Evolutionary conservation across 2,888 invertebrate genomes (phyloP).

Genomic region (Pharmacophagus antenor): DNA sequence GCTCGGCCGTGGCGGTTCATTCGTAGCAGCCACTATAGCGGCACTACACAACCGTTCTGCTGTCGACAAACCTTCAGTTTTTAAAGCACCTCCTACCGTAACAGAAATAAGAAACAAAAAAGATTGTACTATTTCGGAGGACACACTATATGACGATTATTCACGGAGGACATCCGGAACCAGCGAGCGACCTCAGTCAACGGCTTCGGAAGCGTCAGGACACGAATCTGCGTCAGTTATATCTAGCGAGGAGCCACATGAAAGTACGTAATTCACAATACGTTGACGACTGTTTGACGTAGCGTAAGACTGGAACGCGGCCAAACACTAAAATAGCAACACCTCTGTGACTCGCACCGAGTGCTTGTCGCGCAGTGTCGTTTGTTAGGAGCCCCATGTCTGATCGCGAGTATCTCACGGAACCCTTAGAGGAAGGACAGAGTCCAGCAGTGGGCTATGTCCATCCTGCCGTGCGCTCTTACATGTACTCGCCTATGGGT

Average conservation of each 20-base stretch:
- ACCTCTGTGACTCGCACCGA: slow-evolving; percentile 70
- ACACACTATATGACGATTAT: slow-evolving; percentile 49
- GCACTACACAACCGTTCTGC: slow-evolving; percentile 69
- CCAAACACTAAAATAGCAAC: slow-evolving; percentile 77
- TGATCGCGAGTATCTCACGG: slow-evolving; percentile 77
- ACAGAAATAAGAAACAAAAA: slow-evolving; percentile 51
- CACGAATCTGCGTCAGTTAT: slow-evolving; percentile 75
- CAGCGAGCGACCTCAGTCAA: slow-evolving; percentile 73
- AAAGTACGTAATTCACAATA: slow-evolving; percentile 72
- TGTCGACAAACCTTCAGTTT: slow-evolving; percentile 55
- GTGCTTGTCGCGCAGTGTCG: slow-evolving; percentile 78
- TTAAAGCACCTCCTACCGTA: slow-evolving; percentile 56
- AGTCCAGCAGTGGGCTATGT: slow-evolving; percentile 64
- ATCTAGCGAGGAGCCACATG: slow-evolving; percentile 75
- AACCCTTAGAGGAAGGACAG: slow-evolving; percentile 72
- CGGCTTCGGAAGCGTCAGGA: slow-evolving; percentile 74
- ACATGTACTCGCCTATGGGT: slow-evolving; percentile 80
- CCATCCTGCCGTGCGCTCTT: slow-evolving; percentile 78
- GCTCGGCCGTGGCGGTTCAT: slow-evolving; percentile 79
- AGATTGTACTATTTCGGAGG: slow-evolving; percentile 45
- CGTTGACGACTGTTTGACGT: slow-evolving; percentile 73
- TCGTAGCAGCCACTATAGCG: slow-evolving; percentile 82
- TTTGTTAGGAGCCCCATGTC: slow-evolving; percentile 74
- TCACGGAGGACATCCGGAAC: slow-evolving; percentile 61
- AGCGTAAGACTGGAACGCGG: slow-evolving; percentile 70